A percentile compares a stretch with the other conserved stretches of the same genome.
phyloP scores from a whole-genome alignment of 2,797 vertebrate genomes.

The Geotrypetes seraphini region DNA sequence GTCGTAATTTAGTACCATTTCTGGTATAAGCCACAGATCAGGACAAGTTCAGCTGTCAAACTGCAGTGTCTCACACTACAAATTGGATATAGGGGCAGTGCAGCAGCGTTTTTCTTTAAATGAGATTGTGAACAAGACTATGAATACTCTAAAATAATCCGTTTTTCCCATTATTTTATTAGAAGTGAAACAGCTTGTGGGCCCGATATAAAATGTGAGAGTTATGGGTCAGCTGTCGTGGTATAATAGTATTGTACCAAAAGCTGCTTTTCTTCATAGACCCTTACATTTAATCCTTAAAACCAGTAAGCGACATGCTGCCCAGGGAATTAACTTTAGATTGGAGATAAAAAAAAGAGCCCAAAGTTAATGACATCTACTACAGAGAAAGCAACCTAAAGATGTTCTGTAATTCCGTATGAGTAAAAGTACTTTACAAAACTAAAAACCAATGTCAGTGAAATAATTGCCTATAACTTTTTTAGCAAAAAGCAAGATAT shows the following conservation, averaged over 20 bases:
- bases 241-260: conserved; percentile 62
- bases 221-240: conserved; percentile 62
- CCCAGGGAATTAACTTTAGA: conserved; percentile 62
- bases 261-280: conserved; percentile 66
- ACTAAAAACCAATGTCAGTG: conserved; percentile 14
- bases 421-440: conserved; percentile 31
- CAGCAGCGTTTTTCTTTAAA: conserved; percentile 14
- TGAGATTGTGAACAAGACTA: conserved; percentile 18
- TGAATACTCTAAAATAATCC: conserved; percentile 27
- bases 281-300: conserved; percentile 61
- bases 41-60: no score
- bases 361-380: conserved; percentile 55
- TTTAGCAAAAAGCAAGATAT: neutral
- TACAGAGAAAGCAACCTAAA: conserved; percentile 36
- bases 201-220: conserved; percentile 44
- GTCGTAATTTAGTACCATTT: no score
- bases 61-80: no score
- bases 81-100: no score
- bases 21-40: no score
- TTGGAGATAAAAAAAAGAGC: conserved; percentile 56
- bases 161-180: conserved; percentile 36
- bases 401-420: conserved; percentile 32
- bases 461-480: conserved; percentile 16
- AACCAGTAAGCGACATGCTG: conserved; percentile 49
- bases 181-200: conserved; percentile 39